phyloP scores from a whole-genome alignment of 2,113 vertebrate genomes.

The Hystrix cristata region DNA sequence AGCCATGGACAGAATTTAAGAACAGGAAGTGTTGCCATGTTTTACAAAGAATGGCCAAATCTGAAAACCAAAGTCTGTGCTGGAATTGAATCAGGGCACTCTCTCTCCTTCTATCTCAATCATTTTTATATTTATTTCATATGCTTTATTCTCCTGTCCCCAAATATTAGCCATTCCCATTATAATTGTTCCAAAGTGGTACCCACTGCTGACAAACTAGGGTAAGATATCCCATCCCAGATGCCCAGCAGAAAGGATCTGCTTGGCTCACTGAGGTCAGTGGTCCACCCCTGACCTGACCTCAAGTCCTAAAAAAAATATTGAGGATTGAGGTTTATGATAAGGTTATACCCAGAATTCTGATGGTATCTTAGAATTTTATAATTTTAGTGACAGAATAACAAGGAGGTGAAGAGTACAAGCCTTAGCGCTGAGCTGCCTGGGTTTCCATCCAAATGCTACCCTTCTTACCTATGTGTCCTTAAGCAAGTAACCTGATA shows the following conservation, averaged over 20 bases:
- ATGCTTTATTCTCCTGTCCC: background rate
- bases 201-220: background rate
- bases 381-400: background rate
- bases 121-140: background rate
- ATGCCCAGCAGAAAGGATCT: background rate
- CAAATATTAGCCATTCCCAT: background rate
- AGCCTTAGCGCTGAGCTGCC: background rate
- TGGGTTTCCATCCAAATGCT: background rate
- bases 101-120: fast-evolving
- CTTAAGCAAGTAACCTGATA: background rate
- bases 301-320: background rate
- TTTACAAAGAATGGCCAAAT: background rate
- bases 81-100: background rate
- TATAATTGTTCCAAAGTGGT: background rate
- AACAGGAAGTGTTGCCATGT: background rate
- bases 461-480: background rate
- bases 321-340: background rate
- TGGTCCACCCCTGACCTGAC: background rate
- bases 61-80: background rate
- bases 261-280: background rate
- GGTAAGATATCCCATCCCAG: fast-evolving
- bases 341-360: background rate
- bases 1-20: background rate
- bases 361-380: background rate
- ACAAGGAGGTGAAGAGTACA: background rate